These are phyloP conservation scores for Cricetomys ansorgei DNA, from an alignment of 2,113 vertebrate genomes.

Conservation along the genomic window DNA sequence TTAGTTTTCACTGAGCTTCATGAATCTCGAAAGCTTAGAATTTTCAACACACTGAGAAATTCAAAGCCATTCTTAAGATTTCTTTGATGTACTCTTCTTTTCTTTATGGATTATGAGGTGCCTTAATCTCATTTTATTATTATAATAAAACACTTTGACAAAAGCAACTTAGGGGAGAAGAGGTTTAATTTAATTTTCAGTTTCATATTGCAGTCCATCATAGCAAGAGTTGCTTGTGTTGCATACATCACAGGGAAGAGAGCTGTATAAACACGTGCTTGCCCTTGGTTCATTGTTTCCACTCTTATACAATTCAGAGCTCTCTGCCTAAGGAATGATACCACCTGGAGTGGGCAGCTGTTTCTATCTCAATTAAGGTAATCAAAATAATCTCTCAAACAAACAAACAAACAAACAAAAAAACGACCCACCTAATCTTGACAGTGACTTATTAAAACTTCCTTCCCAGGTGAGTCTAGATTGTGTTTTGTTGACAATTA, in stretches of 20 bases:
- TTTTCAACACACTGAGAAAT: background rate
- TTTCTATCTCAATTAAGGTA: background rate
- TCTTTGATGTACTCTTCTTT: background rate
- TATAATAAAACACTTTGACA: background rate
- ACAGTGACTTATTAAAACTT: too few species aligned
- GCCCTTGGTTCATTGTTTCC: background rate
- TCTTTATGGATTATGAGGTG: background rate
- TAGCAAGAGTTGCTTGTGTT: background rate
- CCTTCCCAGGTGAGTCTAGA: too few species aligned
- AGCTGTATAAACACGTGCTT: too few species aligned
- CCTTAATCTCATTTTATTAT: too few species aligned
- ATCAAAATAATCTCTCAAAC: background rate
- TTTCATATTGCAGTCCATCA: background rate
- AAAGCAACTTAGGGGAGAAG: background rate
- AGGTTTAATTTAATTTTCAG: background rate
- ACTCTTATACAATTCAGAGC: background rate
- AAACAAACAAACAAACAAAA: too few species aligned
- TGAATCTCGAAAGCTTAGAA: background rate
- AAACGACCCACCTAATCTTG: background rate
- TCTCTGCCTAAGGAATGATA: background rate
- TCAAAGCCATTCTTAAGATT: background rate
- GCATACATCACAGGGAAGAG: too few species aligned
- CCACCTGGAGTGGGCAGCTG: too few species aligned
- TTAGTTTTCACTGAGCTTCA: background rate
- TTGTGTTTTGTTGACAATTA: too few species aligned